A percentile compares a stretch with the other conserved stretches of the same genome.
These are phyloP conservation scores for Torymus auratus DNA, from an alignment of 2,888 invertebrate genomes.

Conservation along the genomic window DNA sequence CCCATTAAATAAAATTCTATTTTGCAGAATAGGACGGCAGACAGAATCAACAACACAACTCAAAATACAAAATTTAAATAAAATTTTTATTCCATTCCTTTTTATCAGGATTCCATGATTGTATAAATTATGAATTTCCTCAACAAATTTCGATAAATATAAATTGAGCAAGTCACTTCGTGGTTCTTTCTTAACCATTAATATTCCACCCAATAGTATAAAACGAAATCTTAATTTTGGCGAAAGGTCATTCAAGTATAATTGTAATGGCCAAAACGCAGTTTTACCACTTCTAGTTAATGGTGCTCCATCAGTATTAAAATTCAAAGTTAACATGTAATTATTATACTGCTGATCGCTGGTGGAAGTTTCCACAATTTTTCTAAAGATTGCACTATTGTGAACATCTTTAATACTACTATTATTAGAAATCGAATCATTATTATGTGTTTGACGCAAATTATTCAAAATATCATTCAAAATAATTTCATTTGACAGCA, in stretches of 20 bases:
- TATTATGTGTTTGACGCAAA: no score
- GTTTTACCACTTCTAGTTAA: no score
- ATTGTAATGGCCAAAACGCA: no score
- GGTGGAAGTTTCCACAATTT: no score
- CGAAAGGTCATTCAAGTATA: conserved; percentile 25
- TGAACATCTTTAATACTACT: no score
- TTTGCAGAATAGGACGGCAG: conserved; percentile 43
- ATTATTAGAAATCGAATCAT: no score
- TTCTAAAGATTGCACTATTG: no score
- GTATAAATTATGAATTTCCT: conserved; percentile 21
- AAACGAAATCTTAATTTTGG: conserved; percentile 26
- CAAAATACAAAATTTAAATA: conserved; percentile 5
- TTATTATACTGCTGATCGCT: no score
- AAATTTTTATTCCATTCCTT: background rate
- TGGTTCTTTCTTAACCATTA: conserved; percentile 29
- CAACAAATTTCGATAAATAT: background rate
- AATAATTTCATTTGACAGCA: no score
- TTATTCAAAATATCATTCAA: no score
- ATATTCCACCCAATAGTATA: conserved; percentile 26
- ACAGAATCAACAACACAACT: conserved; percentile 16
- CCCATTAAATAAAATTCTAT: conserved; percentile 54
- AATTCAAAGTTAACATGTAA: no score
- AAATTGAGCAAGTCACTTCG: conserved; percentile 13
- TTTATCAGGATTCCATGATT: background rate
- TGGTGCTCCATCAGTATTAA: no score